Evolutionary conservation across 2,888 invertebrate species (phyloP), one percentile per base, ranked within the genome.

Genomic region (Pyrocoelia pectoralis): DNA sequence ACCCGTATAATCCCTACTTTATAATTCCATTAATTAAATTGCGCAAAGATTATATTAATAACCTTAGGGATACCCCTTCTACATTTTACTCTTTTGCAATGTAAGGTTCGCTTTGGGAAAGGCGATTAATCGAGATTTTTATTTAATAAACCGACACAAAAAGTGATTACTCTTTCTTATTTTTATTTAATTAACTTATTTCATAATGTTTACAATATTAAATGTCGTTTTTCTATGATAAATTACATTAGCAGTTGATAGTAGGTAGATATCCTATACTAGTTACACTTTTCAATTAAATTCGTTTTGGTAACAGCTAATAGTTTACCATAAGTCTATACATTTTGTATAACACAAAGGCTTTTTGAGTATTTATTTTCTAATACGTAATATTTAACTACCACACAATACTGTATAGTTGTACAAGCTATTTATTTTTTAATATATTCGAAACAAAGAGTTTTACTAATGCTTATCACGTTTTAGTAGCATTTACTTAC

Each of bases 361-460:
- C n/a, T 17, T 43, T 43, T 46, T n/a, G 46, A 9, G 10, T 17
- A 46, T 10, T 46, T 46, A 10, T 8, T 50, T 50, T 41, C 50
- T 58, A 63, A 33, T 46, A 33, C 54, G 40, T 24, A 5, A 24
- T 24, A 49, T 43, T 12, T 33, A 49, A 63, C 63, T 63, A 63
- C 58, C 29, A 33, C 50, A 63, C 58, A 63, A 59, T 63, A 58
- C 58, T 63, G 63, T 29, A 15, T 10, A 15, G 10, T 46, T 46
- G 17, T 14, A 46, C 15, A 46, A 46, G 46, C 46, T 46, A 46
- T 15, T 13, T 6, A 8, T 14, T 14, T 46, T 17, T 46, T 17
- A 17, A 46, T 18, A 17, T 46, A 46, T n/a, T n/a, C n/a, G n/a
- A 46, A 17, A 17, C n/a, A n/a, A 46, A 17, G 6, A 17, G 17